Evolutionary conservation across 2,797 vertebrate species (phyloP).

Genomic region (Anguilla megastoma): DNA sequence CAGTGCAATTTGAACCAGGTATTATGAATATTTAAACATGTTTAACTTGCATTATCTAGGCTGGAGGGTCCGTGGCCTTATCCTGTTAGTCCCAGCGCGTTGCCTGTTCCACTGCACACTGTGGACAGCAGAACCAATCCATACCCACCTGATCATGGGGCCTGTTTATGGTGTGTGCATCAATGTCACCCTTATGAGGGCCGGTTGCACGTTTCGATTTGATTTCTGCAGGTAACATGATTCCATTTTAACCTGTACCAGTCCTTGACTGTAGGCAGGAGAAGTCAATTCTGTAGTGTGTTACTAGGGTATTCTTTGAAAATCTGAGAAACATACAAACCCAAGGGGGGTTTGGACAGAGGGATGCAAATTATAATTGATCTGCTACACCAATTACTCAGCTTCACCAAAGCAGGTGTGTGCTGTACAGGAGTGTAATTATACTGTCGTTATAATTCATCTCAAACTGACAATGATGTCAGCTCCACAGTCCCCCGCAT

Average conservation of each 20-base stretch:
- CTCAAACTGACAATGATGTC: conserved; percentile 12
- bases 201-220: conserved; percentile 58
- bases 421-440: conserved; percentile 41
- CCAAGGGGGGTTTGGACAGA: conserved; percentile 21
- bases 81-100: not conserved
- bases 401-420: conserved; percentile 44
- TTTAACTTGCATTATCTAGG: not conserved
- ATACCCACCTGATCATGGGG: conserved; percentile 54
- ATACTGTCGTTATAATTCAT: conserved; percentile 44
- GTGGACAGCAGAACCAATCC: conserved; percentile 61
- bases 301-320: not conserved
- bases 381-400: conserved; percentile 56
- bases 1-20: not conserved
- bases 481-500: not conserved
- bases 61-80: not conserved
- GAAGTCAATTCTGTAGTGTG: not conserved
- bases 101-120: conserved; percentile 22
- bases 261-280: not conserved
- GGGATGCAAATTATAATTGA: conserved; percentile 51
- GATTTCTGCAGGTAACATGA: conserved; percentile 70
- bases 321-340: not conserved
- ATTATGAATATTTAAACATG: conserved; percentile 6
- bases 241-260: conserved; percentile 4
- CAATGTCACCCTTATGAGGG: conserved; percentile 39
- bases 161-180: conserved; percentile 67